These are phyloP conservation scores for Sandelia bainsii DNA, from an alignment of 2,797 vertebrate genomes.

Conservation along the genomic window DNA sequence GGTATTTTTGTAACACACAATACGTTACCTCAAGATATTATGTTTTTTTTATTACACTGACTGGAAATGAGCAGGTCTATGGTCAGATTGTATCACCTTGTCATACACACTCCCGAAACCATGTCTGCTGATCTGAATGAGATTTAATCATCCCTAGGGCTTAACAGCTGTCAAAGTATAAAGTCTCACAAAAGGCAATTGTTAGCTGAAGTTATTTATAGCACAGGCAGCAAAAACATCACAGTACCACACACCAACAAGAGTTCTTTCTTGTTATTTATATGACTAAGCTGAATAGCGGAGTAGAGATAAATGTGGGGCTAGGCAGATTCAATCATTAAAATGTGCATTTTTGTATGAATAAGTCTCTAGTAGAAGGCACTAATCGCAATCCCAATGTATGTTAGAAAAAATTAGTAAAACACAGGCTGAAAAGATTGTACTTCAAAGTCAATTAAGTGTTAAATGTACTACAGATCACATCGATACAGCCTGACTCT, in stretches of 20 bases:
- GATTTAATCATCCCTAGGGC: conserved; percentile 56
- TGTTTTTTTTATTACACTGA: conserved; percentile 18
- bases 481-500: background rate
- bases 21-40: conserved; percentile 2
- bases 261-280: conserved; percentile 67
- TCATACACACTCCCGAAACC: conserved; percentile 20
- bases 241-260: conserved; percentile 8
- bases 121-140: conserved; percentile 50
- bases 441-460: conserved; percentile 20
- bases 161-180: conserved; percentile 58
- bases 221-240: conserved; percentile 45
- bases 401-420: conserved; percentile 13
- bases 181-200: conserved; percentile 57
- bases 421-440: conserved; percentile 12
- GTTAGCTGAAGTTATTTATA: conserved; percentile 72
- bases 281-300: conserved; percentile 46
- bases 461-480: background rate
- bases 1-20: conserved; percentile 7
- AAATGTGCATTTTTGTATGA: conserved; percentile 27
- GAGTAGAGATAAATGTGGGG: conserved; percentile 27
- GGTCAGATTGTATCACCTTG: conserved; percentile 26
- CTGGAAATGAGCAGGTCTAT: conserved; percentile 25
- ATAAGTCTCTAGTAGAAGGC: conserved; percentile 11
- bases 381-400: background rate
- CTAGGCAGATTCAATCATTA: conserved; percentile 31